Percentiles rank a stretch among this genome's conserved stretches.
Conservation (phyloP, 2,113 vertebrate species). For the Charadrius vociferus region DNA sequence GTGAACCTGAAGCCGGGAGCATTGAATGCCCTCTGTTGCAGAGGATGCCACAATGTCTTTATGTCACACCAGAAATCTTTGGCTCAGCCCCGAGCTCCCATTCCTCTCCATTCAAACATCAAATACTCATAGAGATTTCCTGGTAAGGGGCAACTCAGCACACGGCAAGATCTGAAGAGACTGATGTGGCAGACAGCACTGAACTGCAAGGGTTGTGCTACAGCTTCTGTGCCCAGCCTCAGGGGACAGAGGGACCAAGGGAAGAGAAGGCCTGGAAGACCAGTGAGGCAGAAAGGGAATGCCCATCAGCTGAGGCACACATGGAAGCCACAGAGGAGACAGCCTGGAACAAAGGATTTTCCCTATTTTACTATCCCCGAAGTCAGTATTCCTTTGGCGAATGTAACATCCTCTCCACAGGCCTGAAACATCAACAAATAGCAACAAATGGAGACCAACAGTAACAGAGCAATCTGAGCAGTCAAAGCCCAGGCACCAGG, state of each 20-base stretch:
- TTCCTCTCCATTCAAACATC: neutral
- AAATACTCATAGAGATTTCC: neutral
- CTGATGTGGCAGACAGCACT: neutral
- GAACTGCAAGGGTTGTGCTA: neutral
- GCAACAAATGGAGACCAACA: neutral
- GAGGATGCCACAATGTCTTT: neutral
- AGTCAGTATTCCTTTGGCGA: neutral
- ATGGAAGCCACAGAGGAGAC: neutral
- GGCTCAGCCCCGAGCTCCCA: neutral
- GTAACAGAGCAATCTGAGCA: neutral
- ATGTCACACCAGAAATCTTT: neutral
- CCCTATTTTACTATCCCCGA: neutral
- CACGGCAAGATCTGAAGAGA: neutral
- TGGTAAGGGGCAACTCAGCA: neutral
- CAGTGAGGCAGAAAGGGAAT: conserved; percentile 5
- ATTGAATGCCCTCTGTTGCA: neutral
- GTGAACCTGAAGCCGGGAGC: neutral
- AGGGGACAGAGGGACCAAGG: neutral
- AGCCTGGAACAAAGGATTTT: neutral
- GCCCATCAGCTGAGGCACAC: neutral
- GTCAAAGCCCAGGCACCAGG: neutral
- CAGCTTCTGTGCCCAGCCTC: neutral
- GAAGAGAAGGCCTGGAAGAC: neutral
- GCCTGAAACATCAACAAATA: neutral
- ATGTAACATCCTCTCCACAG: neutral